Base-by-base conservation (phyloP, 2,797 vertebrate species). In the Danio choprae region DNA sequence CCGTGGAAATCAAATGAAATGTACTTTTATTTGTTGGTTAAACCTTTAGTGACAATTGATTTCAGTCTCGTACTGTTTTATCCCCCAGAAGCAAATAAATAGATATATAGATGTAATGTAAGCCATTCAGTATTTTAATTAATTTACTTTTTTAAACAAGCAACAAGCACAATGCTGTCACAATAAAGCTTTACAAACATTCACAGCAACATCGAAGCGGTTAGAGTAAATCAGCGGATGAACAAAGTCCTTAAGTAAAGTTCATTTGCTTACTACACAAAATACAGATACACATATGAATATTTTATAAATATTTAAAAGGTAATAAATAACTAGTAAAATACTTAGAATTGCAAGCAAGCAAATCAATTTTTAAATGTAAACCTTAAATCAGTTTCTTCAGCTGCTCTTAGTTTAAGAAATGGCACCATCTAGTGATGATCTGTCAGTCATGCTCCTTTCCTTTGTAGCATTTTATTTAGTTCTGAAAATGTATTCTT, bases 361-460 rank as follows among this genome's bases (percentile, higher is more conserved):
- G 29, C 29, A 29, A 29, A 29, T 29, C 36, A 60, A 16, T 1
- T 0, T 74, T 12, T 7, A 40, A 1, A 10, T 50, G 4, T 8
- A 16, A 62, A 7, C 44, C 58, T 60, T 13, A 6, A 16, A 50
- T 7, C 13, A 7, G 4, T 7, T 43, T 55, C 53, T 51, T 7
- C 7, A 55, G 4, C 40, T 29, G 48, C 13, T 65, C 13, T 77
- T 58, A 38, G 40, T 22, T 78, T 40, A 40, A 58, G 40, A 55
- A 63, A 63, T 46, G 56, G 79, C 59, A 2, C 77, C 77, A 79
- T 64, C 77, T 79, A 55, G 77, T 73, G 77, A 59, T 38, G 15
- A 60, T 51, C 18, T 29, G 53, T 62, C 22, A 41, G 11, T 16
- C 69, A 56, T 29, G 36, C 43, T 36, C 12, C 43, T 11, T 62